Evolutionary conservation across 1,140 invertebrate species (phyloP).

Genomic region (Scaptomyza pallida): DNA sequence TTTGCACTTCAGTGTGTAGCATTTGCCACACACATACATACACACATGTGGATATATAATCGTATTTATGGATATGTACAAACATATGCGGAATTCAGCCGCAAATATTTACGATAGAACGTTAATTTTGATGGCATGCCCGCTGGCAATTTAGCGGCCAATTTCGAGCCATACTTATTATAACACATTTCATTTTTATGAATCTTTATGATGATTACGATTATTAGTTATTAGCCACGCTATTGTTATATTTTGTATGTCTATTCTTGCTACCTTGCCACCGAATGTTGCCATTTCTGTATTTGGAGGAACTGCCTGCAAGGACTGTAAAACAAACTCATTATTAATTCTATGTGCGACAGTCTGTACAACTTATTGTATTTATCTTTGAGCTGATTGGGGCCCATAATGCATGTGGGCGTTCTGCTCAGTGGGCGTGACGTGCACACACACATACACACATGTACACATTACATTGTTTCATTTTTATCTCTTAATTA

Average conservation of each 20-base stretch:
- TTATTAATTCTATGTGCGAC: conserved; percentile 32
- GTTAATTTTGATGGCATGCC: conserved; percentile 78
- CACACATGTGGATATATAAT: conserved; percentile 19
- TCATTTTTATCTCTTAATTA: conserved; percentile 77
- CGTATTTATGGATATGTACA: conserved; percentile 3
- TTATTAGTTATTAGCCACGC: conserved; percentile 71
- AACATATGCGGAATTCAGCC: not conserved
- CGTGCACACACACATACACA: conserved; percentile 6
- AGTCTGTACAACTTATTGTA: conserved; percentile 14
- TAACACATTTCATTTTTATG: conserved; percentile 45
- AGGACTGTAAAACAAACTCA: conserved; percentile 25
- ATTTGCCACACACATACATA: conserved; percentile 25
- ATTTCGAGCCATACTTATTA: conserved; percentile 37
- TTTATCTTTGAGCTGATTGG: conserved; percentile 11
- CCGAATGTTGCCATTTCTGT: conserved; percentile 8
- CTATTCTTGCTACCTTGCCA: conserved; percentile 24
- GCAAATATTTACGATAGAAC: conserved; percentile 69
- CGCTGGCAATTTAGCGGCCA: conserved; percentile 43
- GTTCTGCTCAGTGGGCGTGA: conserved; percentile 9
- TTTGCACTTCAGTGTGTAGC: conserved; percentile 69
- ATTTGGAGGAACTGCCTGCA: not conserved
- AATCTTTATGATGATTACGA: conserved; percentile 66
- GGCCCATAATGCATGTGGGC: conserved; percentile 40
- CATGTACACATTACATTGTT: conserved; percentile 55
- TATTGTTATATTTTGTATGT: conserved; percentile 37